Evolutionary conservation across 1,140 invertebrate species (phyloP).

Genomic region (Alviniconcha marisindica): DNA sequence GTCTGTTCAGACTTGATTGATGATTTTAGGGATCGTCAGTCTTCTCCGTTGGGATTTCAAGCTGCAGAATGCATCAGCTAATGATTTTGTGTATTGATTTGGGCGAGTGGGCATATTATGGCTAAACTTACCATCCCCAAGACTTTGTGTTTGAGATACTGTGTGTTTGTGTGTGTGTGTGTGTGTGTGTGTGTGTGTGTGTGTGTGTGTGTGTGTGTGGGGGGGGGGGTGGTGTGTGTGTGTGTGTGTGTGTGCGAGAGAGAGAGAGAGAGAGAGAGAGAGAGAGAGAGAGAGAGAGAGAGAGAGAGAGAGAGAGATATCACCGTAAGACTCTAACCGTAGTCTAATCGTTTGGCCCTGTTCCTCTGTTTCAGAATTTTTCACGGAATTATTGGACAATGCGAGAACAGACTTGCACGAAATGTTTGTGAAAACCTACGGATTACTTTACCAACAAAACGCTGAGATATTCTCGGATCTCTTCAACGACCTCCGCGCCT

Average conservation of each 20-base stretch:
- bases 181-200: constrained; percentile 11
- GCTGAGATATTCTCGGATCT: constrained; percentile 94
- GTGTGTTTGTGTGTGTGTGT: constrained; percentile 15
- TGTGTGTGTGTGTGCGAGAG: constrained; percentile 11
- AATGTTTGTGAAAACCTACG: constrained; percentile 97
- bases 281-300: background rate
- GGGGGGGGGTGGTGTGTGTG: background rate
- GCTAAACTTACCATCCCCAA: background rate
- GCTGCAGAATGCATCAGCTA: too few relatives aligned
- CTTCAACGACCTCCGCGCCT: constrained; percentile 92
- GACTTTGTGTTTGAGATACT: background rate
- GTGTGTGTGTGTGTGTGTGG: constrained; percentile 4
- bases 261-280: background rate
- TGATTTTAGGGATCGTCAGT: background rate
- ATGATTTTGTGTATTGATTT: background rate
- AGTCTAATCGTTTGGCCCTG: background rate
- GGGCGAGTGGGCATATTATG: background rate
- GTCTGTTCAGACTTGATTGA: background rate
- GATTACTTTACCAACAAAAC: constrained; percentile 95
- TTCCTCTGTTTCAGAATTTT: constrained; percentile 83
- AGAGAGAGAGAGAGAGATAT: background rate
- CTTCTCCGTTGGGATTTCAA: background rate
- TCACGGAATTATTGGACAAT: constrained; percentile 87
- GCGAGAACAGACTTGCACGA: constrained; percentile 91
- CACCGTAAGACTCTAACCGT: too few relatives aligned